Percentiles rank a stretch among this genome's conserved stretches.
phyloP scores from a whole-genome alignment of 2,797 vertebrate species.

The Spea hammondii region DNA sequence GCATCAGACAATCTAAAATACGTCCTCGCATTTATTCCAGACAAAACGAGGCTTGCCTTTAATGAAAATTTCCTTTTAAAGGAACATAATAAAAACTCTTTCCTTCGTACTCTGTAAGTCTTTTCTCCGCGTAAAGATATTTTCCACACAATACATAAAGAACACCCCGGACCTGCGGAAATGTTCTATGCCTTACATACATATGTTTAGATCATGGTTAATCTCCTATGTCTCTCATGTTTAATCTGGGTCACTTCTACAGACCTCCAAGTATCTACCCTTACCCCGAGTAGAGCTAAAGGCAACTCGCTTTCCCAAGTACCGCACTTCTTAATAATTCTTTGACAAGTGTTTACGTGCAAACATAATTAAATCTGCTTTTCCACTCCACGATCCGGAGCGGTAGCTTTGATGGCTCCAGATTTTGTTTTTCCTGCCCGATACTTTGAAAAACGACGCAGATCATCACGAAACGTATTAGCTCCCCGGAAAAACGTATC shows the following conservation, averaged over 20 bases:
- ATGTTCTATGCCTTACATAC: not conserved
- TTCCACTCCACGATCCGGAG: not conserved
- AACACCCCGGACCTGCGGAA: too few relatives aligned
- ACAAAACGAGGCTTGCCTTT: too few relatives aligned
- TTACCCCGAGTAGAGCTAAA: slow-evolving; percentile 10
- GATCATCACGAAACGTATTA: slow-evolving; percentile 16
- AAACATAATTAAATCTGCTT: slow-evolving; percentile 39
- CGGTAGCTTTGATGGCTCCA: not conserved
- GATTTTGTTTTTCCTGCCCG: not conserved
- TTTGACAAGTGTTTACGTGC: slow-evolving; percentile 12
- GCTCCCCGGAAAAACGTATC: not conserved
- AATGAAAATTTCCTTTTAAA: too few relatives aligned
- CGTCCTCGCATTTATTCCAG: too few relatives aligned
- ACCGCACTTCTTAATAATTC: slow-evolving; percentile 20
- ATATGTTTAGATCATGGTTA: slow-evolving; percentile 17
- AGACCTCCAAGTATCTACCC: not conserved
- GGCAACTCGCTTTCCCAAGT: not conserved
- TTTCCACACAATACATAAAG: too few relatives aligned
- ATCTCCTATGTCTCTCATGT: not conserved
- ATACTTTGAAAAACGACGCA: slow-evolving; percentile 24
- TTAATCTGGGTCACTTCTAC: slow-evolving; percentile 9
- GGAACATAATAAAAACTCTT: too few relatives aligned
- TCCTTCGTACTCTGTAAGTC: too few relatives aligned
- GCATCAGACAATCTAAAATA: too few relatives aligned
- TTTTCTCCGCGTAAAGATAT: too few relatives aligned